phyloP scores from a whole-genome alignment of 2,113 vertebrate species.

The Phylloscopus trochilus region DNA sequence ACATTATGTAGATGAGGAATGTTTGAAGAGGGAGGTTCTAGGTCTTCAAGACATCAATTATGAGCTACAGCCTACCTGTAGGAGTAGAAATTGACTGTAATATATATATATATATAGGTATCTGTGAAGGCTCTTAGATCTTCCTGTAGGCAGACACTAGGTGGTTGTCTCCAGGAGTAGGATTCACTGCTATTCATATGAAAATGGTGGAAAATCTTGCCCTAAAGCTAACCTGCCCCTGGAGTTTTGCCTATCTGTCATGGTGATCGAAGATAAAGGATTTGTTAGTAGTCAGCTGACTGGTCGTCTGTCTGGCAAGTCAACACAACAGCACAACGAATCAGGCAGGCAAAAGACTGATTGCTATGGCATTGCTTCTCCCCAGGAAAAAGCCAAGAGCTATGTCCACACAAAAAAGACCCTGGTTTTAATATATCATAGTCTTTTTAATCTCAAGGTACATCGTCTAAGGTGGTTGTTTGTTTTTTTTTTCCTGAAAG shows the following conservation, averaged over 20 bases:
- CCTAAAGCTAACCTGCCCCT: constrained; percentile 48
- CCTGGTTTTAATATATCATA: not conserved
- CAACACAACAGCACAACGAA: not conserved
- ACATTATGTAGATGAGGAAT: not conserved
- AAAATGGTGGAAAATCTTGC: constrained; percentile 54
- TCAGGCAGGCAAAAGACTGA: not conserved
- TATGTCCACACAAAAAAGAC: not conserved
- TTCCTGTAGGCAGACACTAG: not conserved
- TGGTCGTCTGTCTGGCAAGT: not conserved
- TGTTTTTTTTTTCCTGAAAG: not conserved
- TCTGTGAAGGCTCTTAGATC: not conserved
- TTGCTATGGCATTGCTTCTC: not conserved
- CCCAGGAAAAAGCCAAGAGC: not conserved
- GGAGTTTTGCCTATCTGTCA: constrained; percentile 42
- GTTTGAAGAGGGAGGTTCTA: not conserved
- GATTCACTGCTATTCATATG: constrained; percentile 42
- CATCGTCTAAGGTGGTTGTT: not conserved
- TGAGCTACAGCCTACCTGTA: not conserved
- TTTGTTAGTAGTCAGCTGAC: constrained; percentile 15
- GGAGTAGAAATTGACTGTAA: not conserved
- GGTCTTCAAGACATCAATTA: not conserved
- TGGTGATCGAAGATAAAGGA: not conserved
- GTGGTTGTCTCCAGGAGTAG: not conserved
- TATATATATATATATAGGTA: not conserved
- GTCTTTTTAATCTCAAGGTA: not conserved